These are phyloP conservation scores for Drosophila melanogaster DNA, from an alignment of 1,140 invertebrate species.

Conservation along the genomic window DNA sequence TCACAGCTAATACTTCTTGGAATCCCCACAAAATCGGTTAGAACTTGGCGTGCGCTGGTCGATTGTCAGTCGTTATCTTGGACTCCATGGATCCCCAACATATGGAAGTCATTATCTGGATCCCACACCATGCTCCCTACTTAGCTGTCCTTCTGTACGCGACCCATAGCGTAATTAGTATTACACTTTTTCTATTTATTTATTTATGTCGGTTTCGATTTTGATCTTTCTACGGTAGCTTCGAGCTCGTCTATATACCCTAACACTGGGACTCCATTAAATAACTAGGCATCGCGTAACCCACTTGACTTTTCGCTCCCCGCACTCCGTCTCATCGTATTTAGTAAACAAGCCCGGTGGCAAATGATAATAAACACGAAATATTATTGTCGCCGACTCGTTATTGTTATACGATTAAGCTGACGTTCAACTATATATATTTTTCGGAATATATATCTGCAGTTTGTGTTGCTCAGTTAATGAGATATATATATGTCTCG, in stretches of 20 bases:
- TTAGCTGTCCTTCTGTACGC: slow-evolving; percentile 7
- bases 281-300: slow-evolving; percentile 36
- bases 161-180: slow-evolving; percentile 12
- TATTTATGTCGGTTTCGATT: slow-evolving; percentile 34
- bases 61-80: slow-evolving; percentile 5
- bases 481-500: slow-evolving; percentile 1
- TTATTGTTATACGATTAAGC: slow-evolving; percentile 62
- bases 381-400: slow-evolving; percentile 33
- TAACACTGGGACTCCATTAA: slow-evolving; percentile 13
- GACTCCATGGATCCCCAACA: slow-evolving; percentile 4
- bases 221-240: slow-evolving; percentile 11
- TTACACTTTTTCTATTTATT: slow-evolving; percentile 30
- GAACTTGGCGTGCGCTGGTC: slow-evolving; percentile 5
- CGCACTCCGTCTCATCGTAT: slow-evolving; percentile 9
- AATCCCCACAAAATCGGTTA: background rate
- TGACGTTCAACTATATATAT: background rate
- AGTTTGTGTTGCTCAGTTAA: background rate
- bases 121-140: slow-evolving; percentile 10
- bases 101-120: slow-evolving; percentile 25
- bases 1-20: slow-evolving; percentile 5
- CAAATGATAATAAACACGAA: slow-evolving; percentile 65
- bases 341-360: slow-evolving; percentile 46
- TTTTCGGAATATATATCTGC: background rate
- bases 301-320: slow-evolving; percentile 16
- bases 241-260: background rate